phyloP scores from a whole-genome alignment of 2,113 vertebrate genomes.

The Alouatta palliata region DNA sequence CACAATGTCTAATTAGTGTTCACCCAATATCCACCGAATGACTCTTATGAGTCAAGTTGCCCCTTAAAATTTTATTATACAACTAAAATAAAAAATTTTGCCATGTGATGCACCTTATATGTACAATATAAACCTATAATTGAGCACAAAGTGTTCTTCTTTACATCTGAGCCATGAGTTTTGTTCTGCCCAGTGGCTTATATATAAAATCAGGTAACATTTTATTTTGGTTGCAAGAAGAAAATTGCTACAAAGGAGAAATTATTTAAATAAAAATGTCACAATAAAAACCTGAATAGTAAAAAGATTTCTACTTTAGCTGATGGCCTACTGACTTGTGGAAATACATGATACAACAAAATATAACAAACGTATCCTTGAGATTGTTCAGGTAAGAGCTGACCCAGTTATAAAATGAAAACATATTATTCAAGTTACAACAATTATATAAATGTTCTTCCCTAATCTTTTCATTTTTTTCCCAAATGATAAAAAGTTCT shows the following conservation, averaged over 20 bases:
- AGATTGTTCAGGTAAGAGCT: slow-evolving; percentile 30
- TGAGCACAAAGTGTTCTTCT: not conserved
- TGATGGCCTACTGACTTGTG: not conserved
- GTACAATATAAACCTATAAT: slow-evolving; percentile 30
- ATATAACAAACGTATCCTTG: not conserved
- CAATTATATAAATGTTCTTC: not conserved
- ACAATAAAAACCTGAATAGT: slow-evolving; percentile 45
- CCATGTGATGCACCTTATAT: not conserved
- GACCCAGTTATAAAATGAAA: slow-evolving; percentile 23
- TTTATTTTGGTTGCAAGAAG: slow-evolving; percentile 43
- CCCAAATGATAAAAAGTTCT: not conserved
- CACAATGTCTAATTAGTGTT: not conserved
- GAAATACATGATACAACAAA: slow-evolving; percentile 29
- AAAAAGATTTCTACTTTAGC: slow-evolving; percentile 24
- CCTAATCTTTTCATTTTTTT: not conserved
- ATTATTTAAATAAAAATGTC: slow-evolving; percentile 50
- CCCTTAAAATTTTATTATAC: not conserved
- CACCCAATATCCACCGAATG: not conserved
- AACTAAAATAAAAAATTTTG: slow-evolving; percentile 22
- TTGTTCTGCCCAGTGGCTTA: not conserved
- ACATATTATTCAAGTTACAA: slow-evolving; percentile 21
- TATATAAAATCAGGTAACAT: slow-evolving; percentile 38
- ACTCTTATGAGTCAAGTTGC: not conserved
- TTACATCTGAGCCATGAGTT: slow-evolving; percentile 7
- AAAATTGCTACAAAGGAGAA: slow-evolving; percentile 42